A percentile compares a stretch with the other conserved stretches of the same genome.
Evolutionary conservation across 2,113 vertebrate species (phyloP).

Genomic region (Ophthalmolycus amberensis): DNA sequence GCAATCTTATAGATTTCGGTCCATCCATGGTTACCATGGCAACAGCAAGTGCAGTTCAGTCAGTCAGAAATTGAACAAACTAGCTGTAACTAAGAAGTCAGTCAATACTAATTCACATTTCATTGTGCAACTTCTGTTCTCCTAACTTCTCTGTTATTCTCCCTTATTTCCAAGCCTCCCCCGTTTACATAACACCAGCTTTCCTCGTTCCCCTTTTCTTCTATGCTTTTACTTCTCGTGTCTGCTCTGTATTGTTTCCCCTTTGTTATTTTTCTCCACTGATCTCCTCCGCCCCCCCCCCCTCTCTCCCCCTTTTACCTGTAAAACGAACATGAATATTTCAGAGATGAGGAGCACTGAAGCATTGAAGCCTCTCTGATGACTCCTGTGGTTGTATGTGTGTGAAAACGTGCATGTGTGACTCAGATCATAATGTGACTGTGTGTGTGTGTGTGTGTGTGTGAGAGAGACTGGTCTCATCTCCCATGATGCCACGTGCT

Average conservation of each 20-base stretch:
- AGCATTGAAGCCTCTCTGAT: background rate
- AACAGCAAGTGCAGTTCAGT: background rate
- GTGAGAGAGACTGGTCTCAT: background rate
- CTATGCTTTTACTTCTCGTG: background rate
- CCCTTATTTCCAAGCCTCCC: background rate
- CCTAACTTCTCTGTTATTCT: background rate
- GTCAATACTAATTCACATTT: background rate
- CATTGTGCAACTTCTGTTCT: background rate
- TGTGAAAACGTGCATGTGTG: background rate
- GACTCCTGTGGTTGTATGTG: background rate
- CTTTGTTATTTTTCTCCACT: background rate
- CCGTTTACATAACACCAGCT: background rate
- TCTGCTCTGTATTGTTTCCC: background rate
- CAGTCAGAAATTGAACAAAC: background rate
- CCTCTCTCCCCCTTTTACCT: background rate
- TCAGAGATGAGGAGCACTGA: conserved; percentile 10
- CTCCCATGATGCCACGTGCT: conserved; percentile 17
- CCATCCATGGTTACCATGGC: background rate
- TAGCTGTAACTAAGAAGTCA: background rate
- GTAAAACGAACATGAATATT: conserved; percentile 34
- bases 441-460: background rate
- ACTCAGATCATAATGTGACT: background rate
- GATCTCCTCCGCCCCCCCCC: background rate
- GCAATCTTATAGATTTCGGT: background rate
- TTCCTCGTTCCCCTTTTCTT: background rate